Evolutionary conservation across 2,113 vertebrate genomes (phyloP).

Genomic region (Pyrgilauda ruficollis): DNA sequence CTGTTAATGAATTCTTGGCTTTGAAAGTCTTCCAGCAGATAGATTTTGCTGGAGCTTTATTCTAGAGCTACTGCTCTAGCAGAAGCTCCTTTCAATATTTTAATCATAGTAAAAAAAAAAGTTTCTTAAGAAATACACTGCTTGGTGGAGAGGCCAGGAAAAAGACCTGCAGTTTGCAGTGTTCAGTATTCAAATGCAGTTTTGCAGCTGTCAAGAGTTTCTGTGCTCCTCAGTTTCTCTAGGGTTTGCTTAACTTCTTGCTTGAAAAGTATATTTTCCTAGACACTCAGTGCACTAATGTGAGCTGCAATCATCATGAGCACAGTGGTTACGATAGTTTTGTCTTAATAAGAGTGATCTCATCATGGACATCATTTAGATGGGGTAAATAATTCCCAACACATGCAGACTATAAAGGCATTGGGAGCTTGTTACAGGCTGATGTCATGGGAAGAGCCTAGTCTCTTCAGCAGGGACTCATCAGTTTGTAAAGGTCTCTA

Average conservation of each 20-base stretch:
- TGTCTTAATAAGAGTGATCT: slow-evolving; percentile 37
- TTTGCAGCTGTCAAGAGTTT: neutral
- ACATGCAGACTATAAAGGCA: slow-evolving; percentile 23
- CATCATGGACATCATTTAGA: neutral
- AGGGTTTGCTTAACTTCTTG: neutral
- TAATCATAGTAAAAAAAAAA: neutral
- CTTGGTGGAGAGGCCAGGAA: neutral
- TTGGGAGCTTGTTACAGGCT: neutral
- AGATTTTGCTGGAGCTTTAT: neutral
- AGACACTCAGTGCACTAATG: neutral
- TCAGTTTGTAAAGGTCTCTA: neutral
- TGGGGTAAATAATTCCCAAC: slow-evolving; percentile 9
- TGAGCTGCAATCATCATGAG: neutral
- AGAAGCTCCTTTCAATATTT: neutral
- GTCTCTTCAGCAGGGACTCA: slow-evolving; percentile 5
- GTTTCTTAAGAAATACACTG: neutral
- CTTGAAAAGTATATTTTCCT: neutral
- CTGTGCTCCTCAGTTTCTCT: neutral
- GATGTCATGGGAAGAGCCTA: slow-evolving; percentile 44
- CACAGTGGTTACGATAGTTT: neutral
- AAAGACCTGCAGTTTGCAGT: neutral
- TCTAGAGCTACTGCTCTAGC: neutral
- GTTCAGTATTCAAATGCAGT: neutral
- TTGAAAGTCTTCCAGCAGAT: neutral
- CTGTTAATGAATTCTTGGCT: neutral